Base-by-base conservation (phyloP, 2,113 vertebrate species). In the Chionomys nivalis region DNA sequence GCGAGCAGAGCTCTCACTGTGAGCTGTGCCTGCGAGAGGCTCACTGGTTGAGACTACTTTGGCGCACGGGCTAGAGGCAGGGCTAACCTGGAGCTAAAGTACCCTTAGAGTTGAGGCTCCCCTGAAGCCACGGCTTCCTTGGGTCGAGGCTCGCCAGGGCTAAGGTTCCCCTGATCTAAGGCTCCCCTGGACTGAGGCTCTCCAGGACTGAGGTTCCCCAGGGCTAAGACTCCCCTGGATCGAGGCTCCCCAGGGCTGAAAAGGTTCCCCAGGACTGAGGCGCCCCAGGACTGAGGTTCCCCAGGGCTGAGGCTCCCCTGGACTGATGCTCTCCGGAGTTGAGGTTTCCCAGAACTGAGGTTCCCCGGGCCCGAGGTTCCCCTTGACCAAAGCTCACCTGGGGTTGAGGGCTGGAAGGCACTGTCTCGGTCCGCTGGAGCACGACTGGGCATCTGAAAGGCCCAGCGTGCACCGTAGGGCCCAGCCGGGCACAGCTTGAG, bases 381-480 rank as follows among this genome's bases (percentile, higher is more conserved):
- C 81, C 58, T 65, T 9, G 24, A 28, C 26, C 39, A 65, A 63
- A 85, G 61, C 97, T 98, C 97, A 98, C 98, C 98, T 98, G 97
- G 87, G 92, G 87, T 92, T 33, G 95, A 58, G 10, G 97, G 72
- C 31, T 44, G 97, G 87, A 98, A 98, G 85, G 98, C 21, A 11
- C 96, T 61, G 47, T 94, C 96, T 91, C 93, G 94, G n/a, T 97
- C 94, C 28, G 78, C 97, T 4, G 91, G 58, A 17, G 92, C 82
- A 87, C 96, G 98, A 79, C 96, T 98, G 0, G 97, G 96, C 89
- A 95, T 98, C 83, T 98, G 98, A 89, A 98, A 98, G 93, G 98
- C 98, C 99, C 99, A 99, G n/a, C 98, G 97, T 52, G 98, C 92
- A 49, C 97, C 97, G 75, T 95, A 98, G 83, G 98, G 96, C 91